Percentiles rank a stretch among this genome's conserved stretches.
Conservation (phyloP, 2,888 invertebrate species). For the Molorchus minor region DNA sequence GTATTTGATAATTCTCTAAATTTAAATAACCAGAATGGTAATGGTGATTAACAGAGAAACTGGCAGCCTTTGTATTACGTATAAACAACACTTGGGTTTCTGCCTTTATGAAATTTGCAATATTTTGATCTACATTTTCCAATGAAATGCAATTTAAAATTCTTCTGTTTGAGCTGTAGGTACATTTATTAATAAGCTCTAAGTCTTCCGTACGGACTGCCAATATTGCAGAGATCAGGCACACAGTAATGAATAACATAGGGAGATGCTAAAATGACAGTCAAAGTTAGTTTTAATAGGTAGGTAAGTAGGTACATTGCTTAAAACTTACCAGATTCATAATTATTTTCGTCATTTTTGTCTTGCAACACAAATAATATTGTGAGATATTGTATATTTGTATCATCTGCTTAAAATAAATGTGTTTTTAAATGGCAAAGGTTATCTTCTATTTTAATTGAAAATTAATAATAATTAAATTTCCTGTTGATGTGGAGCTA, state of each 20-base stretch:
- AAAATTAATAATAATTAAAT: too few species aligned
- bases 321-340: too few species aligned
- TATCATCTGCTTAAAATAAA: too few species aligned
- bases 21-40: slow-evolving; percentile 2
- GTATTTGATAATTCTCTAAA: slow-evolving; percentile 10
- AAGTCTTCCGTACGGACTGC: background rate
- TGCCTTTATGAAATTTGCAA: background rate
- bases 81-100: slow-evolving; percentile 20
- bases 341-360: too few species aligned
- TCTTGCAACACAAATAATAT: too few species aligned
- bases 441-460: too few species aligned
- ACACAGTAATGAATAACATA: background rate
- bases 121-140: slow-evolving; percentile 1
- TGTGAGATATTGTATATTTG: too few species aligned
- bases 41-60: slow-evolving; percentile 6
- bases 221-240: background rate
- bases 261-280: background rate
- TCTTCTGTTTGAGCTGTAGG: slow-evolving; percentile 7
- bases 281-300: background rate
- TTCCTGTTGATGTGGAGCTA: too few species aligned
- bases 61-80: background rate
- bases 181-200: slow-evolving; percentile 19
- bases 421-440: too few species aligned
- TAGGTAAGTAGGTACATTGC: too few species aligned
- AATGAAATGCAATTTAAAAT: slow-evolving; percentile 17